These are phyloP conservation scores for Callinectes sapidus DNA, from an alignment of 2,888 invertebrate genomes.

Conservation along the genomic window DNA sequence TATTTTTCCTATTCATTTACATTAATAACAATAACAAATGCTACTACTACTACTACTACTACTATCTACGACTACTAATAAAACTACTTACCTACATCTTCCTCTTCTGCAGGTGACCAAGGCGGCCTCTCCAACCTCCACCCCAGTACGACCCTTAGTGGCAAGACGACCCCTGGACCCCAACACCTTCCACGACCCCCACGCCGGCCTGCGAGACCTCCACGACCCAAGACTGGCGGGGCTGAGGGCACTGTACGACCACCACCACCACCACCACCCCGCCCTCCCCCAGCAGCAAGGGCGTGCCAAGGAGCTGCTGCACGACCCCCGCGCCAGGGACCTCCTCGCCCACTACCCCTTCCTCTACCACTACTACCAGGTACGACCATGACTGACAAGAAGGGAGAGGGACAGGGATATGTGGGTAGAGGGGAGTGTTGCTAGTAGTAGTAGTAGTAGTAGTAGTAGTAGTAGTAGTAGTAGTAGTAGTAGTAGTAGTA, in stretches of 20 bases:
- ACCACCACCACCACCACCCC: conserved; percentile 55
- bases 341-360: conserved; percentile 70
- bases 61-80: neutral
- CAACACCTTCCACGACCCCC: conserved; percentile 44
- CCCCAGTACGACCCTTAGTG: conserved; percentile 39
- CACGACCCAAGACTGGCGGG: conserved; percentile 40
- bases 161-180: conserved; percentile 45
- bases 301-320: conserved; percentile 48
- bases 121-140: conserved; percentile 38
- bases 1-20: too few species aligned
- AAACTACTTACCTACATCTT: neutral
- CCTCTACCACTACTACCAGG: conserved; percentile 72
- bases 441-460: neutral
- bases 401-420: neutral
- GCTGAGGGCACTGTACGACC: conserved; percentile 54
- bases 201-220: conserved; percentile 4
- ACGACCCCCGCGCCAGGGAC: conserved; percentile 62
- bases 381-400: neutral
- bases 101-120: conserved; percentile 39
- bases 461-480: neutral
- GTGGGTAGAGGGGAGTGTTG: neutral
- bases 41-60: too few species aligned
- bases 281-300: conserved; percentile 49
- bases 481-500: conserved; percentile 24
- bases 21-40: too few species aligned